Evolutionary conservation across 2,113 vertebrate genomes (phyloP).

Genomic region (Podiceps cristatus): DNA sequence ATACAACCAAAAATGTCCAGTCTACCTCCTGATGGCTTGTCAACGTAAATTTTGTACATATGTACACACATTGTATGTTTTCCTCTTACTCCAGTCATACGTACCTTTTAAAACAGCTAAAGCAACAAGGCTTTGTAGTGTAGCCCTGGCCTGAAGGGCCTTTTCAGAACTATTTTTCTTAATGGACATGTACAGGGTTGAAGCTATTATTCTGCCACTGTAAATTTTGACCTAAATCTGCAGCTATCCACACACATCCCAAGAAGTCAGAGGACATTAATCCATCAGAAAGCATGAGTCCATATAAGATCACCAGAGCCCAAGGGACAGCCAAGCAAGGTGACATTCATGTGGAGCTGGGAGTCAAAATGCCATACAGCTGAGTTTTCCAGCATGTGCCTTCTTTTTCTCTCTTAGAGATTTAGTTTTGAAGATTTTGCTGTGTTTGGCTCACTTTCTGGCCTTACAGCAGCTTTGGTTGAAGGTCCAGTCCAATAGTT

Average conservation of each 20-base stretch:
- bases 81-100: background rate
- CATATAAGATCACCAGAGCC: background rate
- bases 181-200: background rate
- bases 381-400: background rate
- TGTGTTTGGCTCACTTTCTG: conserved; percentile 24
- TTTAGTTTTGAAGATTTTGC: background rate
- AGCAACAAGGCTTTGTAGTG: background rate
- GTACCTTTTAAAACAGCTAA: background rate
- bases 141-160: background rate
- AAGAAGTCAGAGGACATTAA: background rate
- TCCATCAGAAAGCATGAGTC: background rate
- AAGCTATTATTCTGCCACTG: background rate
- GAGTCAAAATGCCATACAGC: background rate
- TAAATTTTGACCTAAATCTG: background rate
- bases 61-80: background rate
- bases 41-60: background rate
- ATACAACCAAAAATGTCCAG: background rate
- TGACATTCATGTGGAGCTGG: background rate
- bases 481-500: conserved; percentile 11
- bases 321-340: background rate
- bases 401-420: background rate
- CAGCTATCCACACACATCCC: background rate
- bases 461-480: background rate
- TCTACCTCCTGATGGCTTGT: background rate
- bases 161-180: background rate